These are phyloP conservation scores for Scolopax rusticola DNA, from an alignment of 2,797 vertebrate genomes.

Conservation along the genomic window DNA sequence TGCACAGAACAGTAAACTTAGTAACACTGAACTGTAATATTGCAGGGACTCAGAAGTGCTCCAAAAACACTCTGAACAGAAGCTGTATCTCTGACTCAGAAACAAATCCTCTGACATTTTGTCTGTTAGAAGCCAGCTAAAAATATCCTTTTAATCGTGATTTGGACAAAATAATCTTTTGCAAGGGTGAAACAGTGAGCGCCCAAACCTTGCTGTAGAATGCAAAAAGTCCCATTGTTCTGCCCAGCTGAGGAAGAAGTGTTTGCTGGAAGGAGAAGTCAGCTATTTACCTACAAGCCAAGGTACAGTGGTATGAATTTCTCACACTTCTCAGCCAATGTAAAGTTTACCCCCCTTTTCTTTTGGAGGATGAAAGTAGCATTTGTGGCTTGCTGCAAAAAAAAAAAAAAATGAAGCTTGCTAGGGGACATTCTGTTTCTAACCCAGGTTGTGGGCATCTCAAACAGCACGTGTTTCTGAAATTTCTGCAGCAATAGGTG, in stretches of 20 bases:
- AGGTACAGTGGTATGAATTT: not conserved
- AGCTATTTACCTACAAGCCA: not conserved
- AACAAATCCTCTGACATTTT: conserved; percentile 48
- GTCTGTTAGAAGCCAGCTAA: conserved; percentile 17
- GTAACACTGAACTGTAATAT: not conserved
- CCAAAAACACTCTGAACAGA: not conserved
- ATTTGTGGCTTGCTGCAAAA: not conserved
- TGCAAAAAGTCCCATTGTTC: not conserved
- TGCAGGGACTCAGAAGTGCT: not conserved
- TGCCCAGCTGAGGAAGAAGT: not conserved
- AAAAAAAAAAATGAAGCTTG: not conserved
- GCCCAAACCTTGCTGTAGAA: not conserved
- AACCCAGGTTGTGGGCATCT: not conserved
- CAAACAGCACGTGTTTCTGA: conserved; percentile 24
- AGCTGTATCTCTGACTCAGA: conserved; percentile 39
- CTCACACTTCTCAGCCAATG: not conserved
- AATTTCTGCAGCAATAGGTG: not conserved
- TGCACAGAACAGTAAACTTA: not conserved
- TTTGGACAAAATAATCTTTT: conserved; percentile 22
- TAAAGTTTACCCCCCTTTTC: not conserved
- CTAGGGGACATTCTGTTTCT: conserved; percentile 30
- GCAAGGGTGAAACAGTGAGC: not conserved
- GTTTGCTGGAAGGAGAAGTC: not conserved
- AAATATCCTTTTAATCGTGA: conserved; percentile 36
- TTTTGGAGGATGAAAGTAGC: not conserved